Evolutionary conservation across 2,797 vertebrate species (phyloP).

Genomic region (Onychomys arenicola): DNA sequence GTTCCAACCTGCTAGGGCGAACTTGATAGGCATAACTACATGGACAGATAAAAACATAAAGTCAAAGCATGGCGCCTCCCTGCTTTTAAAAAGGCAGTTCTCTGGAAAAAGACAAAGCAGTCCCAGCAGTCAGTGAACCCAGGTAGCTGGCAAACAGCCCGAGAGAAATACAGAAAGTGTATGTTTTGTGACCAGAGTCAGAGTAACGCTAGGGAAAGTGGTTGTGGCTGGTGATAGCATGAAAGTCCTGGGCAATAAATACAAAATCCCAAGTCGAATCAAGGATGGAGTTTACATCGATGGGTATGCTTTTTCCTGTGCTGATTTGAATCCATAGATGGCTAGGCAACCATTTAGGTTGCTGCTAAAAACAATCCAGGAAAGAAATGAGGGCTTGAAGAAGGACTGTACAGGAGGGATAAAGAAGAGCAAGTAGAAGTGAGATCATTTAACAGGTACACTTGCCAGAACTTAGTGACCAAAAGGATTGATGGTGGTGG

Average conservation of each 20-base stretch:
- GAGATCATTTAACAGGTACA: constrained; percentile 12
- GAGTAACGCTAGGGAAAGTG: constrained; percentile 9
- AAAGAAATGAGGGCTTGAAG: constrained; percentile 25
- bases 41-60: constrained; percentile 2
- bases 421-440: background rate
- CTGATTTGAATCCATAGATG: constrained; percentile 17
- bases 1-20: constrained; percentile 16
- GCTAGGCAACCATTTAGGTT: constrained; percentile 29
- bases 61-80: constrained; percentile 2
- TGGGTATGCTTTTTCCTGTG: background rate
- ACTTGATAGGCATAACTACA: constrained; percentile 18
- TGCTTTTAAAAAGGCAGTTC: background rate
- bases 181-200: background rate
- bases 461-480: constrained; percentile 11
- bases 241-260: background rate
- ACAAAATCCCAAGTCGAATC: background rate
- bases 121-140: background rate
- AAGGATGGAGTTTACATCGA: constrained; percentile 29
- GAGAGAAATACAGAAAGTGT: constrained; percentile 7
- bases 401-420: background rate
- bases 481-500: background rate
- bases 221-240: background rate
- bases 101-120: constrained; percentile 26
- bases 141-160: background rate
- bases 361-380: background rate